Base-by-base conservation (phyloP, 2,888 invertebrate genomes). In the Cyaniris semiargus region DNA sequence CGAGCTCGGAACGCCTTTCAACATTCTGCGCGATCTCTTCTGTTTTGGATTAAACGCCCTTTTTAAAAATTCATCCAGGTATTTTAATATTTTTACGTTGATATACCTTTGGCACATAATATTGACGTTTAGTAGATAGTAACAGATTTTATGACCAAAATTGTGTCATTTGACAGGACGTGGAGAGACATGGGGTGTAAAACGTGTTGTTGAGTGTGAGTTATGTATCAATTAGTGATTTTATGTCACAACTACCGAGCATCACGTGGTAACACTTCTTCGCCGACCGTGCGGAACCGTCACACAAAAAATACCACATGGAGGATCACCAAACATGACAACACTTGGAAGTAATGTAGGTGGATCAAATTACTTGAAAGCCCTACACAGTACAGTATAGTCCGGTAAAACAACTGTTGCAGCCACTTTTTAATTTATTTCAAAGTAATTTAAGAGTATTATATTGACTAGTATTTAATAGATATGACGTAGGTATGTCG, bases 201-300 rank as follows among this genome's bases (percentile, higher is more conserved):
- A 78, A 76, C 77, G 79, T 21, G 75, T 53, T 80, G 76, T 78
- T 78, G 76, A 80, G 79, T 76, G 79, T 79, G 79, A 80, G 78
- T 80, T 78, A 78, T 76, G 79, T 80, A 78, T 79, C 80, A 81
- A 81, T 81, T 81, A 81, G 80, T 77, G 78, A 76, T 79, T 79
- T 78, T 80, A 78, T 83, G 84, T 84, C 83, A 82, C 83, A 85
- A 83, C 82, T 84, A 83, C 82, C 80, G 78, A 80, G 81, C 83
- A 84, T 81, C 87, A 86, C 81, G 85, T 86, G 87, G 83, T 84
- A 84, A 81, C 86, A 83, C 86, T 87, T 81, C 80, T 79, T 31
- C 13, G 60, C 79, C 83, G 80, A 78, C 80, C 80, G 79, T 70
- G 85, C 83, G 85, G 84, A 86, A 84, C 85, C 80, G 81, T 82